Conservation (phyloP, 1,140 invertebrate genomes). For the Musca domestica region DNA sequence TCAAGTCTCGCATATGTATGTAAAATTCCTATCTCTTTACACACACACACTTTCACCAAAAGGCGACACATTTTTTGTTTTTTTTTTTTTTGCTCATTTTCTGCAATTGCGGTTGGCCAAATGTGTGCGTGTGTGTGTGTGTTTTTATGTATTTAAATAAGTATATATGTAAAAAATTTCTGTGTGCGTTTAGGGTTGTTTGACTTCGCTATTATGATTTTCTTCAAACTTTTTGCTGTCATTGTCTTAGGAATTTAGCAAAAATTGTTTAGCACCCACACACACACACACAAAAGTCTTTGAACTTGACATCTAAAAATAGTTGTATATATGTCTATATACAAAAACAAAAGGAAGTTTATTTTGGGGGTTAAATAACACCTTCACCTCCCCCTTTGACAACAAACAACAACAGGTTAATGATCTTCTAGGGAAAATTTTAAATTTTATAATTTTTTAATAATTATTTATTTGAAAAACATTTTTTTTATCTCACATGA, state of each 20-base stretch:
- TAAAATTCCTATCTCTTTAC: constrained; percentile 5
- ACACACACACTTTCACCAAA: neutral
- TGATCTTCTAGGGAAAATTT: constrained; percentile 4
- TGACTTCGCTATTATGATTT: neutral
- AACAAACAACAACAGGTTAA: constrained; percentile 25
- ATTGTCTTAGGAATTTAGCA: neutral
- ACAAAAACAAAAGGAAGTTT: neutral
- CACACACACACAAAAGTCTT: constrained; percentile 11
- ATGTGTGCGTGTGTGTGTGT: neutral
- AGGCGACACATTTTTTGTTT: neutral
- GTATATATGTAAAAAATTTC: no score
- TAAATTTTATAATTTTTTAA: neutral
- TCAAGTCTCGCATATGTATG: no score
- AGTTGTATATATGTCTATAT: neutral
- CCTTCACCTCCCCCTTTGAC: no score
- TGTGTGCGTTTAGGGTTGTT: neutral
- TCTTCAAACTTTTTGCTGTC: constrained; percentile 4
- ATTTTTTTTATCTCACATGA: no score
- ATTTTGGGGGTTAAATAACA: no score
- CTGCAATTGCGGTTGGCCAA: neutral
- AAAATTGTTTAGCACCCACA: neutral
- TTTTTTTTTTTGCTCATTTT: neutral
- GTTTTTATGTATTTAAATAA: no score
- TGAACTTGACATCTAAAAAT: constrained; percentile 25
- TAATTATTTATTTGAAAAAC: no score